Conservation (phyloP, 2,888 invertebrate species). For the Pasiphila rectangulata region DNA sequence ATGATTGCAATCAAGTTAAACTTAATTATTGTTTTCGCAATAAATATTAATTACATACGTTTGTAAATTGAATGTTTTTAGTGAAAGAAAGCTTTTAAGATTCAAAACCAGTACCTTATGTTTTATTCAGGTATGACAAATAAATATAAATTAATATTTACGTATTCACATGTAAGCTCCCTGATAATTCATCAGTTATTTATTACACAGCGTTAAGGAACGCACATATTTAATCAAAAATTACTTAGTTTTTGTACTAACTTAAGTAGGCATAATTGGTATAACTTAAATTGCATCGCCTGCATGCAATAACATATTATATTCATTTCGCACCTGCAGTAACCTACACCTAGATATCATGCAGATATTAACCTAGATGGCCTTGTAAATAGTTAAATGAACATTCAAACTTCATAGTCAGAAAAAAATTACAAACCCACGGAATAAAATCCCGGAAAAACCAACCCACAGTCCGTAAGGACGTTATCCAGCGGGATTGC, state of each 20-base stretch:
- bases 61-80: conserved; percentile 1
- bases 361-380: too few species aligned
- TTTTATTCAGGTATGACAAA: too few species aligned
- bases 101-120: not conserved
- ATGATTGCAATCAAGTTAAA: not conserved
- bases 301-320: not conserved
- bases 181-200: too few species aligned
- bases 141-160: too few species aligned
- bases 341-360: conserved; percentile 5
- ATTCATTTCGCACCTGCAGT: conserved; percentile 7
- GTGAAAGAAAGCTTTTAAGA: not conserved
- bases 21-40: not conserved
- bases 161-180: too few species aligned
- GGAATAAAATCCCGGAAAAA: too few species aligned
- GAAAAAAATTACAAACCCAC: too few species aligned
- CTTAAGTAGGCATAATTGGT: not conserved
- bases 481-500: too few species aligned
- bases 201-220: too few species aligned
- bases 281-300: not conserved
- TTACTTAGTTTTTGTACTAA: not conserved
- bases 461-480: too few species aligned
- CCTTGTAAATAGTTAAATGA: too few species aligned
- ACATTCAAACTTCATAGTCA: too few species aligned
- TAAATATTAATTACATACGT: not conserved
- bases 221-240: not conserved